Evolutionary conservation across 2,888 invertebrate genomes (phyloP), one percentile per base, ranked within the genome.

Genomic region (Erynnis tages): DNA sequence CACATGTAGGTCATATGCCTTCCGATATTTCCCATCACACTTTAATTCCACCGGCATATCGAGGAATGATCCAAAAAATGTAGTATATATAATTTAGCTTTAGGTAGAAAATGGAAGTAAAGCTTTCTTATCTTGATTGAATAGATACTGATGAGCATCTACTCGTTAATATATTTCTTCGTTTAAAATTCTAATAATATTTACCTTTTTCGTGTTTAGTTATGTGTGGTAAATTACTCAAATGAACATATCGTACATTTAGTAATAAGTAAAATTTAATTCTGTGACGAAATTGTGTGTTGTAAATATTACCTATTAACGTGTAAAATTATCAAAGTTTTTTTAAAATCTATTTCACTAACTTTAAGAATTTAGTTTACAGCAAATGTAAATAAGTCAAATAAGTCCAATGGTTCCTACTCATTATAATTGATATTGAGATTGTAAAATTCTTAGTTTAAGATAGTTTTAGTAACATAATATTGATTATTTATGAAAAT

Each of bases 401-500:
- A 7, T 44, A 43, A 50, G 37, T 52, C 7, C 37, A 44, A 52
- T 44, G 37, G 44, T 52, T 52, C 50, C 50, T 52, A 52, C 44
- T 37, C 14, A 8, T n/a, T 4, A 21, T 21, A 21, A 21, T 21
- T 4, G 5, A 34, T 5, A 35, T 35, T 38, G 45, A 53, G 17
- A 40, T 44, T 45, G 53, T 45, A 38, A 40, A 52, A 23, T 25
- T 16, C 3, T 7, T 49, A 41, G 16, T 41, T 55, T 50, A 58
- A 52, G 58, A 58, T 65, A 55, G 45, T 57, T 60, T 19, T 19
- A 30, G 29, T 30, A 45, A 16, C 7, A 32, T 75, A 78, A 76
- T 71, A 69, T 71, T 77, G 66, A 82, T 82, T 82, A 82, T 82
- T 81, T 83, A 82, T 79, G 56, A 66, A 61, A 63, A 40, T 61